Conservation (phyloP, 2,797 vertebrate genomes). For the Pseudopleuronectes americanus region DNA sequence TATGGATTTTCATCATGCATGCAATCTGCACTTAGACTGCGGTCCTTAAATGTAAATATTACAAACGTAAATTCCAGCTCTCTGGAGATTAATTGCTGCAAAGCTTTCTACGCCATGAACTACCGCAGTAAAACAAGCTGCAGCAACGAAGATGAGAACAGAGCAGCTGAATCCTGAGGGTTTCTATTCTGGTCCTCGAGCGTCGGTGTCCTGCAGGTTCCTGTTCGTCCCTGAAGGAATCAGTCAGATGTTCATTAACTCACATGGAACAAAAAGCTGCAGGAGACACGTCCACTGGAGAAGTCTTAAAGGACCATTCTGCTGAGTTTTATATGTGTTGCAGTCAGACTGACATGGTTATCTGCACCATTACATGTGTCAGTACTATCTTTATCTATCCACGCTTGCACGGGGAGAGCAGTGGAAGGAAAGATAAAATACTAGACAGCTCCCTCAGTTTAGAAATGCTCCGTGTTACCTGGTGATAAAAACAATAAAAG, state of each 20-base stretch:
- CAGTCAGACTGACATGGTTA: constrained; percentile 26
- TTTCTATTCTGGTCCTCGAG: constrained; percentile 13
- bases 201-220: constrained; percentile 46
- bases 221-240: constrained; percentile 29
- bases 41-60: constrained; percentile 43
- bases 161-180: not conserved
- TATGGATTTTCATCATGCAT: constrained; percentile 30
- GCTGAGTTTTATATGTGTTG: constrained; percentile 19
- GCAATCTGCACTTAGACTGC: constrained; percentile 33
- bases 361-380: constrained; percentile 32
- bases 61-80: constrained; percentile 34
- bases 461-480: constrained; percentile 11
- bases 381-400: constrained; percentile 1
- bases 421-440: not conserved
- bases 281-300: constrained; percentile 32
- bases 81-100: constrained; percentile 23
- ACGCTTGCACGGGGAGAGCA: not conserved
- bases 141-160: not conserved
- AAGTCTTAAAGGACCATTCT: constrained; percentile 33
- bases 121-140: constrained; percentile 25
- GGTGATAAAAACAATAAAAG: constrained; percentile 12
- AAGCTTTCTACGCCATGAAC: constrained; percentile 13
- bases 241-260: constrained; percentile 54
- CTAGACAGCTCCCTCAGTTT: not conserved
- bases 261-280: constrained; percentile 42